Conservation (phyloP, 2,888 invertebrate species). For the Chloroclysta siterata region DNA sequence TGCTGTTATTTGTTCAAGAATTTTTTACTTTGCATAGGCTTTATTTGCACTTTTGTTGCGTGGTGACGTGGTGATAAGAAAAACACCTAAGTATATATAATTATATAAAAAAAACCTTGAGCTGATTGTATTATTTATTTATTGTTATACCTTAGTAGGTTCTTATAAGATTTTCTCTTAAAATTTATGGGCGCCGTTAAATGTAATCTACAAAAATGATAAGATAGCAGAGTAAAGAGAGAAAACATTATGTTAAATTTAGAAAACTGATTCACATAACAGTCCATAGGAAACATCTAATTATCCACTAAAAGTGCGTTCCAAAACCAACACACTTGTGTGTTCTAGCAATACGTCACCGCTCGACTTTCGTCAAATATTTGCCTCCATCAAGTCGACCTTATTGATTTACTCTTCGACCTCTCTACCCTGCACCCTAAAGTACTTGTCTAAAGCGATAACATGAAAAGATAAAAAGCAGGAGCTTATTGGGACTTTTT, state of each 20-base stretch:
- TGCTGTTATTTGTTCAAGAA: constrained; percentile 10
- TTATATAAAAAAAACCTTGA: constrained; percentile 18
- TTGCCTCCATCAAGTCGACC: constrained; percentile 50
- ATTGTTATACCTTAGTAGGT: not conserved
- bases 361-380: constrained; percentile 58
- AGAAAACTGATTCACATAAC: constrained; percentile 21
- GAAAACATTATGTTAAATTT: not conserved
- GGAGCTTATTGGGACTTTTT: constrained; percentile 41
- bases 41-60: constrained; percentile 20
- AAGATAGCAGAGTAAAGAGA: not conserved
- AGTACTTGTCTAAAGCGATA: constrained; percentile 39
- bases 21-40: constrained; percentile 14
- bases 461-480: constrained; percentile 44
- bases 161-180: not conserved
- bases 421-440: constrained; percentile 46
- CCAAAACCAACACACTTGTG: constrained; percentile 43
- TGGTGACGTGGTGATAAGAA: constrained; percentile 23
- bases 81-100: constrained; percentile 4
- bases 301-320: constrained; percentile 46
- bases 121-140: constrained; percentile 17
- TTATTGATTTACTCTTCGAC: constrained; percentile 57
- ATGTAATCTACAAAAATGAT: constrained; percentile 3
- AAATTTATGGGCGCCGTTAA: not conserved
- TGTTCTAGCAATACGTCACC: constrained; percentile 52
- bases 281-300: constrained; percentile 31